phyloP scores from a whole-genome alignment of 2,888 invertebrate genomes.

The Apodemia mormo region DNA sequence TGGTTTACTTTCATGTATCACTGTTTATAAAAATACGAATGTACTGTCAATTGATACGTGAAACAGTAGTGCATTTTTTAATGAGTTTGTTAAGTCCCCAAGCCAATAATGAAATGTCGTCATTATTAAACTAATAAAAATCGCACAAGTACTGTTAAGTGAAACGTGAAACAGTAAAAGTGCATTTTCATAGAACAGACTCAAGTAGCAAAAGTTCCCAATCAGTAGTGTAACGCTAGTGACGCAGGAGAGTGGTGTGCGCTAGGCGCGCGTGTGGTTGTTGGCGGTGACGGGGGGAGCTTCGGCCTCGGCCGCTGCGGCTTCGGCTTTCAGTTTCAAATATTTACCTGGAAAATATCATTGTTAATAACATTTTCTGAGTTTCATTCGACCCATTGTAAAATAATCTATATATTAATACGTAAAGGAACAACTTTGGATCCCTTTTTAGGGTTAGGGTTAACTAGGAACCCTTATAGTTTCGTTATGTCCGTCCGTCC shows the following conservation, averaged over 20 bases:
- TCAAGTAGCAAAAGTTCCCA: neutral
- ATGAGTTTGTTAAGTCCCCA: neutral
- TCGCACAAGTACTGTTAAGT: neutral
- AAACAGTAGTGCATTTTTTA: neutral
- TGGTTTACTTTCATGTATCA: neutral
- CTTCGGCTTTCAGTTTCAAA: constrained; percentile 81
- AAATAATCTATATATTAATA: too few relatives aligned
- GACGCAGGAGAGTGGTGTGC: neutral
- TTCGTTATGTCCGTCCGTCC: too few relatives aligned
- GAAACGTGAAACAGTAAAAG: neutral
- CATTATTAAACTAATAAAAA: neutral
- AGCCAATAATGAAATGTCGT: neutral
- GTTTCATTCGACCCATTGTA: too few relatives aligned
- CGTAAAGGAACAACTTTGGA: too few relatives aligned
- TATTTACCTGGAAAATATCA: constrained; percentile 68
- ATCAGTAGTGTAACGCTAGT: neutral
- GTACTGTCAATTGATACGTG: neutral
- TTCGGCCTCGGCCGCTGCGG: constrained; percentile 61
- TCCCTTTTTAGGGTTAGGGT: too few relatives aligned
- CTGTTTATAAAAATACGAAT: neutral
- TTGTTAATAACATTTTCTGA: neutral
- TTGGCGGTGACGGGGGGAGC: constrained; percentile 62
- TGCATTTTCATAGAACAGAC: neutral
- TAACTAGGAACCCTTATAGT: too few relatives aligned
- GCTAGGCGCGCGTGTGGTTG: constrained; percentile 70